Evolutionary conservation across 2,797 vertebrate genomes (phyloP).

Genomic region (Strix occidentalis): DNA sequence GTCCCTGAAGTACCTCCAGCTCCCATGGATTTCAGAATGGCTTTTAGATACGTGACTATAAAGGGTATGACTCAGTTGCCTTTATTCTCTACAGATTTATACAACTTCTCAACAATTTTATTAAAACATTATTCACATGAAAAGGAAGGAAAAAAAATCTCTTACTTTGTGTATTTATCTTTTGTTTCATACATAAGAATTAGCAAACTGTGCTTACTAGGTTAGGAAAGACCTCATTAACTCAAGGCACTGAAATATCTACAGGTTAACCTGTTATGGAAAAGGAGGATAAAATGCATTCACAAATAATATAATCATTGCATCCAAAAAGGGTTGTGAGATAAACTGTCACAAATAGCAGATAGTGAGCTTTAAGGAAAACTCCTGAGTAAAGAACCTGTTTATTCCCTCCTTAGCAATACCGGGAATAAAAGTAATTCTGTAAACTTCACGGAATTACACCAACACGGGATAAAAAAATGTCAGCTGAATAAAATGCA

Average conservation of each 20-base stretch:
- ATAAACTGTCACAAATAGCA: neutral
- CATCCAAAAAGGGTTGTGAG: neutral
- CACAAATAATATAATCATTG: neutral
- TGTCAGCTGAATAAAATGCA: neutral
- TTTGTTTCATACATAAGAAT: neutral
- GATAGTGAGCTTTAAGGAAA: neutral
- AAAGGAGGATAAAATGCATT: slow-evolving; percentile 15
- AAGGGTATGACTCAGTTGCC: neutral
- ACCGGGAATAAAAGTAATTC: neutral
- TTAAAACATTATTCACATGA: neutral
- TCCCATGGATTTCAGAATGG: neutral
- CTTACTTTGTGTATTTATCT: neutral
- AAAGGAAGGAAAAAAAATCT: neutral
- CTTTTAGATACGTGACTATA: neutral
- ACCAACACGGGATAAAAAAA: neutral
- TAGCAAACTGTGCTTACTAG: neutral
- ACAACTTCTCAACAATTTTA: neutral
- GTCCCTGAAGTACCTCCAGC: neutral
- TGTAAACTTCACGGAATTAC: neutral
- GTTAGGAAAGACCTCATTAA: slow-evolving; percentile 5
- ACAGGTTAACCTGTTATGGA: neutral
- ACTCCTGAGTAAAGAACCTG: neutral
- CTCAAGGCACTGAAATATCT: neutral
- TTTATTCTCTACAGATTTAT: neutral
- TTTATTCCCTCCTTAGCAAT: neutral